Conservation (phyloP, 2,888 invertebrate species). For the Noctua fimbriata region DNA sequence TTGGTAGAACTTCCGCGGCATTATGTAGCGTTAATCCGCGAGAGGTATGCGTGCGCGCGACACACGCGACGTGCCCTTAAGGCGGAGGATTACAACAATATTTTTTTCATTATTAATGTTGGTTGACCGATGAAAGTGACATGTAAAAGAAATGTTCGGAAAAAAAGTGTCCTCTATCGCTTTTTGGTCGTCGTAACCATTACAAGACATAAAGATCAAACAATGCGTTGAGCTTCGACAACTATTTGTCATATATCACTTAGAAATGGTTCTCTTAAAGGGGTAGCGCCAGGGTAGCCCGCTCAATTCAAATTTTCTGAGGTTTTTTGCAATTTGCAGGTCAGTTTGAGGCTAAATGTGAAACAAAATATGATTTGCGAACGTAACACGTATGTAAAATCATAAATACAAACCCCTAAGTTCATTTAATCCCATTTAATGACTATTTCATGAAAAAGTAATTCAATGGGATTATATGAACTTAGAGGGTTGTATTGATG, state of each 20-base stretch:
- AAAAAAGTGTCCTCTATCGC: slow-evolving; percentile 50
- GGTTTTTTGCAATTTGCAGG: too few species aligned
- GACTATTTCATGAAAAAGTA: too few species aligned
- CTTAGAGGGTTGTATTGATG: too few species aligned
- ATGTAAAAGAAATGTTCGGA: slow-evolving; percentile 52
- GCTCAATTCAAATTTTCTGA: too few species aligned
- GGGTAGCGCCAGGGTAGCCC: too few species aligned
- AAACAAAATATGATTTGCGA: too few species aligned
- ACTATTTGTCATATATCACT: slow-evolving; percentile 14
- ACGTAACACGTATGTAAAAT: too few species aligned
- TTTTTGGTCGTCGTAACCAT: slow-evolving; percentile 35
- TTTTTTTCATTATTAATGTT: slow-evolving; percentile 69
- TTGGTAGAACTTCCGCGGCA: slow-evolving; percentile 79
- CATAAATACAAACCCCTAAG: too few species aligned
- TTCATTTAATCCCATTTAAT: too few species aligned
- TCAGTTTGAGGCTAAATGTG: too few species aligned
- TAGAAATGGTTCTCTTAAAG: not conserved
- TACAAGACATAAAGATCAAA: slow-evolving; percentile 48
- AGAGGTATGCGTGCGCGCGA: slow-evolving; percentile 82
- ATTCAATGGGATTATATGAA: too few species aligned
- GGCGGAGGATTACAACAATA: slow-evolving; percentile 80
- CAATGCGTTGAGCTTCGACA: slow-evolving; percentile 25
- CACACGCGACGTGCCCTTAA: slow-evolving; percentile 76
- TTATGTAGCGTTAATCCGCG: slow-evolving; percentile 84
- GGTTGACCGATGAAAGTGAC: slow-evolving; percentile 77